Base-by-base conservation (phyloP, 23 tunicate species). In the Pegea sp. region DNA sequence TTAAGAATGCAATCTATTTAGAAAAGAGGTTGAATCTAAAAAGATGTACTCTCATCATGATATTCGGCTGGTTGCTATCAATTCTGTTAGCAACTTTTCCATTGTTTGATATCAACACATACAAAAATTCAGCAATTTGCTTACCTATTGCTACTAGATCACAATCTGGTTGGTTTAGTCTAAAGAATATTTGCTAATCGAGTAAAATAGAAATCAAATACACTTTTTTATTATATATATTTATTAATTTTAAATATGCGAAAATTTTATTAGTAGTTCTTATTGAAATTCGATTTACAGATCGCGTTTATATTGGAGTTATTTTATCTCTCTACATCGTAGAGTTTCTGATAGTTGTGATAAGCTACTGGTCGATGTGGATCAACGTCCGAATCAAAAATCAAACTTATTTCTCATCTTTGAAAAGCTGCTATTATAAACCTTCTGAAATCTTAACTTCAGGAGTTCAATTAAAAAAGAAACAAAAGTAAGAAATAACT, bases 21-120 rank as follows among this genome's bases (percentile, higher is more conserved):
- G 95, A 84, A 22, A 84, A 84, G 28, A 49, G 95, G 24, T 67
- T 84, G 76, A 67, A 66, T 27, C 21, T 68, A 53, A 60, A 62
- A 24, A 59, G 69, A 27, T 77, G 64, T 1, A 38, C 60, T 0
- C 54, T 74, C 3, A 34, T 68, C 6, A 84, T 84, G 62, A 34
- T 53, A 11, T 44, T 68, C 46, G 84, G 84, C 23, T 84, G 95
- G 95, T 1, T 73, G 18, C 19, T 57, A 5, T 52, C 76, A 3
- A 21, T 68, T 21, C 8, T 84, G 4, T 48, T 68, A 5, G 95
- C 95, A 7, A 30, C 49, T 5, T 42, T 84, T 44, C 95, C 95
- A 0, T 59, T 84, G 7, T 57, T 59, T 11, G 75, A 71, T 6
- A 63, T 84, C 48, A 84, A 84, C 74, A 68, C 68, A 42, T 84